A percentile compares a stretch with the other conserved stretches of the same genome.
Conservation (phyloP, 30 jellyfish, hydroid and myxozoan species). For the Cassiopea andromeda region DNA sequence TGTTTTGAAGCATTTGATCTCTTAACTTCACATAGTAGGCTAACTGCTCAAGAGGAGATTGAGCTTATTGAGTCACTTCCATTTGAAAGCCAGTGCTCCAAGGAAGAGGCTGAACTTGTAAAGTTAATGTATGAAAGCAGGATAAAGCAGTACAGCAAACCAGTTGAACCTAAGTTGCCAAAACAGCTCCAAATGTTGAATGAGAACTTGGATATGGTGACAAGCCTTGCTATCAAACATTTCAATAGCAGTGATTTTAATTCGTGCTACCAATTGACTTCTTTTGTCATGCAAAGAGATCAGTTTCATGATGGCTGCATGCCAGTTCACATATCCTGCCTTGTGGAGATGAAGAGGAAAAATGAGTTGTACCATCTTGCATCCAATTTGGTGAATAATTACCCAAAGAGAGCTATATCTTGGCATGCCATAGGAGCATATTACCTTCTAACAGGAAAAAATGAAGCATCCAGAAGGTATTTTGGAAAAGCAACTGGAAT, state of each 20-base stretch:
- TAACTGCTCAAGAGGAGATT: constrained; percentile 82
- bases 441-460: constrained; percentile 77
- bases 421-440: constrained; percentile 97
- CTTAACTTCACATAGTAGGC: constrained; percentile 73
- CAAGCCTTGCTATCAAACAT: constrained; percentile 78
- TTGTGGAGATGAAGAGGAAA: constrained; percentile 80
- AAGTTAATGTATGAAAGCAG: constrained; percentile 62
- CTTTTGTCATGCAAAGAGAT: constrained; percentile 66
- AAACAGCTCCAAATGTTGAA: constrained; percentile 37
- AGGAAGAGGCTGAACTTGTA: constrained; percentile 73
- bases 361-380: constrained; percentile 85
- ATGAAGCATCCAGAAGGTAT: constrained; percentile 86
- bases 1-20: constrained; percentile 94
- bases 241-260: constrained; percentile 80
- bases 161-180: constrained; percentile 73
- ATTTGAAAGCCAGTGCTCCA: constrained; percentile 66
- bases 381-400: constrained; percentile 67
- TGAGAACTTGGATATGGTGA: constrained; percentile 74
- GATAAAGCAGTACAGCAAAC: constrained; percentile 70
- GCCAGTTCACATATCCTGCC: constrained; percentile 86
- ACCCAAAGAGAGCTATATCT: constrained; percentile 86
- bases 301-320: constrained; percentile 86
- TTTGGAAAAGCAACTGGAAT: constrained; percentile 91
- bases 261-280: constrained; percentile 70
- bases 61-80: constrained; percentile 84